Conservation (phyloP, 2,113 vertebrate genomes). For the Seriola dumerili region DNA sequence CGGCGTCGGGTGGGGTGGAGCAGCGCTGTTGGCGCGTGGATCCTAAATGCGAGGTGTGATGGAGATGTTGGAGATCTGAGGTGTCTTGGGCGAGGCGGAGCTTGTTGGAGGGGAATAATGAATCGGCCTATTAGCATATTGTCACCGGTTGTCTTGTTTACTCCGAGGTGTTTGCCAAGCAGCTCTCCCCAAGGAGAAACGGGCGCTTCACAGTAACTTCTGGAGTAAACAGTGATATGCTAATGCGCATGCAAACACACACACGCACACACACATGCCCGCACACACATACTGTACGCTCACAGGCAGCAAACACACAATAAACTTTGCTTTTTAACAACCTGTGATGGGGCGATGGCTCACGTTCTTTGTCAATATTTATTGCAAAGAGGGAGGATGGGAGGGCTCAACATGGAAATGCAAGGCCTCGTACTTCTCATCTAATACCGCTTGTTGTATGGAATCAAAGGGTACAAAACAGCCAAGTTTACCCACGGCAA, state of each 20-base stretch:
- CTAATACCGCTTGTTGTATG: slow-evolving; percentile 36
- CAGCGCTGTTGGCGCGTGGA: slow-evolving; percentile 25
- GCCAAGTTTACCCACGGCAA: slow-evolving; percentile 48
- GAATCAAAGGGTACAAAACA: slow-evolving; percentile 68
- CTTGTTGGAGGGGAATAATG: slow-evolving; percentile 76
- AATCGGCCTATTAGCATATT: slow-evolving; percentile 79
- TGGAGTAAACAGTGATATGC: slow-evolving; percentile 79
- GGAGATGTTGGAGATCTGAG: slow-evolving; percentile 72
- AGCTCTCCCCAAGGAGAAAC: slow-evolving; percentile 77
- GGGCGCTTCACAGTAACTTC: slow-evolving; percentile 77
- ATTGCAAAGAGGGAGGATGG: slow-evolving; percentile 46
- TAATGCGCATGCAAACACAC: slow-evolving; percentile 59
- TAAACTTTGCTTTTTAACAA: slow-evolving; percentile 78
- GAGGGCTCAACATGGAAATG: slow-evolving; percentile 47
- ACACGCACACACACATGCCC: slow-evolving; percentile 37
- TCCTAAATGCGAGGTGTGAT: slow-evolving; percentile 52
- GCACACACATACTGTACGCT: slow-evolving; percentile 36
- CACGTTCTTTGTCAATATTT: slow-evolving; percentile 75
- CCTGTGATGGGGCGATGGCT: slow-evolving; percentile 66
- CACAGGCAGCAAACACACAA: slow-evolving; percentile 53
- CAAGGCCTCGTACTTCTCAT: slow-evolving; percentile 34
- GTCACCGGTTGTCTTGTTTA: slow-evolving; percentile 81
- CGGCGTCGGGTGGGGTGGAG: slow-evolving; percentile 57
- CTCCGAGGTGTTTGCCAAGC: slow-evolving; percentile 80
- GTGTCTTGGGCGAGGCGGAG: slow-evolving; percentile 72